Evolutionary conservation across 2,797 vertebrate genomes (phyloP).

Genomic region (Gambelia wislizenii): DNA sequence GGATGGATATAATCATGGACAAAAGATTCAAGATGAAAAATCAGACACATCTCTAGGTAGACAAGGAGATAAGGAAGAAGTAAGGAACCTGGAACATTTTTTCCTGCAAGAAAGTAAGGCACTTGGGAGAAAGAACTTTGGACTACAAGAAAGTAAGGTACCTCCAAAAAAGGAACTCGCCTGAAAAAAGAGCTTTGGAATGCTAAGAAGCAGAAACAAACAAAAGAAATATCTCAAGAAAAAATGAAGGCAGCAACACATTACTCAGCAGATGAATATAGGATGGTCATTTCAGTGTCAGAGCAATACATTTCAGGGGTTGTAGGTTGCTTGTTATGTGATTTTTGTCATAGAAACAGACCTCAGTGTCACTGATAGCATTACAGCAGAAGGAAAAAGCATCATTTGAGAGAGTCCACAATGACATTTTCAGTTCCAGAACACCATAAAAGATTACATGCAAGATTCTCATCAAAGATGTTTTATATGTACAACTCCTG

Average conservation of each 20-base stretch:
- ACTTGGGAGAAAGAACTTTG: too few species aligned
- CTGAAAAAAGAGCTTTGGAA: too few species aligned
- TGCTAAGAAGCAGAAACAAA: neutral
- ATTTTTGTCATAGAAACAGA: neutral
- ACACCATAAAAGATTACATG: neutral
- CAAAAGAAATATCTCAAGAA: neutral
- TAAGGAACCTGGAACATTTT: too few species aligned
- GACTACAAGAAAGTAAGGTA: too few species aligned
- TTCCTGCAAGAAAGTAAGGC: too few species aligned
- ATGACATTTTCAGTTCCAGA: neutral
- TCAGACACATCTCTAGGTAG: too few species aligned
- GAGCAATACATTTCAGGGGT: neutral
- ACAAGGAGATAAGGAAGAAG: too few species aligned
- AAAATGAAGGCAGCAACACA: neutral
- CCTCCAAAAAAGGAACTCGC: too few species aligned
- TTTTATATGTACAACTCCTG: neutral
- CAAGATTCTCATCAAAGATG: neutral
- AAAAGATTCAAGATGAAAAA: too few species aligned
- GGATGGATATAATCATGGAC: too few species aligned
- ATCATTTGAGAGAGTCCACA: neutral
- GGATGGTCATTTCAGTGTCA: neutral
- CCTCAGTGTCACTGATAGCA: neutral
- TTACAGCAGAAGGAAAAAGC: neutral
- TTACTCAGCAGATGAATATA: neutral
- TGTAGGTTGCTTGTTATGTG: too few species aligned